Conservation (phyloP, 2,113 vertebrate species). For the Panthera uncia region DNA sequence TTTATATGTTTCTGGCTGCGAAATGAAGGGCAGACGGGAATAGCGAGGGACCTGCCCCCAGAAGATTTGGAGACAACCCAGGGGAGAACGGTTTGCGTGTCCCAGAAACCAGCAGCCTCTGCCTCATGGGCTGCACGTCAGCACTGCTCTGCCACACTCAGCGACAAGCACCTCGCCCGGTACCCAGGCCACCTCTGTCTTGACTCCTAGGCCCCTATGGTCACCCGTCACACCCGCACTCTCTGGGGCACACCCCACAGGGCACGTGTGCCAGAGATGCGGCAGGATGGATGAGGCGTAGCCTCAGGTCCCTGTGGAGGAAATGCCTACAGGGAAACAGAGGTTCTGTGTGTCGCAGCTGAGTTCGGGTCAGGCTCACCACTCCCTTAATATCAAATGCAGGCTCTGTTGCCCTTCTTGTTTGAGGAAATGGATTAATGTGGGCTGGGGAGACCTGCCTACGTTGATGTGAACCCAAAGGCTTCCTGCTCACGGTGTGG, state of each 20-base stretch:
- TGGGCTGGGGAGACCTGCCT: neutral
- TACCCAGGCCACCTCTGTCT: neutral
- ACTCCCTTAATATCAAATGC: neutral
- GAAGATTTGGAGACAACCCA: neutral
- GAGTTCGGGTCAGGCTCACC: neutral
- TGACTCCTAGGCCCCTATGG: neutral
- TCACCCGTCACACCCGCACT: too few species aligned
- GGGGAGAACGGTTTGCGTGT: neutral
- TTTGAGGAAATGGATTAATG: neutral
- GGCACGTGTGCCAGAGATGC: rapidly evolving
- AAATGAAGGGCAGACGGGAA: neutral
- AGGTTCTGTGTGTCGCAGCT: neutral
- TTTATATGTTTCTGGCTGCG: neutral
- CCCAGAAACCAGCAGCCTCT: neutral
- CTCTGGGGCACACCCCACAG: neutral
- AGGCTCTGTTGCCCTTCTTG: neutral
- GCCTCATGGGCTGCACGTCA: neutral
- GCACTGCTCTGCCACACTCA: rapidly evolving
- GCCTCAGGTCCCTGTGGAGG: rapidly evolving
- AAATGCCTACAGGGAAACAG: neutral
- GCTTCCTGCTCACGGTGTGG: neutral
- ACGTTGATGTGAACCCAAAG: neutral
- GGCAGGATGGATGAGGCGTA: neutral
- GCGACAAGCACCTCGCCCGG: neutral
- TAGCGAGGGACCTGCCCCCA: neutral